Evolutionary conservation across 1,140 invertebrate species (phyloP).

Genomic region (Achatina immaculata): DNA sequence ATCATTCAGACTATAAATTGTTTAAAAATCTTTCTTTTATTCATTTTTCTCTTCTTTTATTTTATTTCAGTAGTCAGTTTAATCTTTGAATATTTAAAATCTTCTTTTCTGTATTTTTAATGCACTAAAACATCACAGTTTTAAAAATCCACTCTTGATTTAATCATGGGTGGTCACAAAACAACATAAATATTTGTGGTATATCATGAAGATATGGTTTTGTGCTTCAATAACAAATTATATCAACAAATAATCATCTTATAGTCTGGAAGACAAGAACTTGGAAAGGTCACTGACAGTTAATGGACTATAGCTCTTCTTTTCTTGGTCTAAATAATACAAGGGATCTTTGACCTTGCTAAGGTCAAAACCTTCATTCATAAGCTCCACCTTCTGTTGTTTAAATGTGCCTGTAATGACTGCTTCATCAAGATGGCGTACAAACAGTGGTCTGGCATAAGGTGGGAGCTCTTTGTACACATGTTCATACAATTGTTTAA

Average conservation of each 20-base stretch:
- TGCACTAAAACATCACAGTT: no score
- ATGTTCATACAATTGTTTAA: constrained; percentile 38
- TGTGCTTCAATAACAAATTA: not conserved
- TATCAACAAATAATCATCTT: not conserved
- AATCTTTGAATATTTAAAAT: no score
- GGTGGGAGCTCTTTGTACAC: constrained; percentile 76
- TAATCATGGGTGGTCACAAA: not conserved
- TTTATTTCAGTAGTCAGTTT: no score
- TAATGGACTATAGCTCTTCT: constrained; percentile 76
- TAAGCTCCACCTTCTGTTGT: constrained; percentile 73
- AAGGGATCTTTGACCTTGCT: constrained; percentile 82
- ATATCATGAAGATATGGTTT: no score
- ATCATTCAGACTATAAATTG: no score
- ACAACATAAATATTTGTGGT: not conserved
- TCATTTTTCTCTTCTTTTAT: no score
- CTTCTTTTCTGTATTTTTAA: no score
- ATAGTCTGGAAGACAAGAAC: constrained; percentile 38
- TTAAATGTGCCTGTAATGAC: constrained; percentile 61
- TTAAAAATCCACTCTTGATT: not conserved
- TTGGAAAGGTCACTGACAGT: constrained; percentile 73
- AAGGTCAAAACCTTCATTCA: constrained; percentile 90
- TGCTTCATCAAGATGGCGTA: constrained; percentile 76
- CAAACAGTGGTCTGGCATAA: constrained; percentile 89
- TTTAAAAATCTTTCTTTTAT: no score
- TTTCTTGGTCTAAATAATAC: constrained; percentile 78